Conservation (phyloP, 2,113 vertebrate species). For the Cyanoderma ruficeps region DNA sequence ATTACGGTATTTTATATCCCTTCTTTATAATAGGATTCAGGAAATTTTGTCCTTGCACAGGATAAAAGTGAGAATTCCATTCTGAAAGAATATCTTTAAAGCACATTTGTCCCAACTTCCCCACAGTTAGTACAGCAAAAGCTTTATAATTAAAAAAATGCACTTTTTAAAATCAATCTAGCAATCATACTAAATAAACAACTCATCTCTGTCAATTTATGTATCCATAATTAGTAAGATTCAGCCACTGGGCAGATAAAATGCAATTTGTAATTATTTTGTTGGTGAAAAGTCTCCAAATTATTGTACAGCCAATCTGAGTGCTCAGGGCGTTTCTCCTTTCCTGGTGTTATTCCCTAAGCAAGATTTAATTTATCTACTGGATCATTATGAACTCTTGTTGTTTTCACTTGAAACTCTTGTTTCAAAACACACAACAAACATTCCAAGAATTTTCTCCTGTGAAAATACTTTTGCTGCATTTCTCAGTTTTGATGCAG, state of each 20-base stretch:
- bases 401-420: neutral
- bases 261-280: conserved; percentile 1
- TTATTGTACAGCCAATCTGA: neutral
- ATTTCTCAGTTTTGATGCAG: neutral
- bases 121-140: neutral
- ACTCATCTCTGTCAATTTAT: neutral
- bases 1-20: neutral
- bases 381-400: neutral
- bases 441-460: neutral
- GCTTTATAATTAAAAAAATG: neutral
- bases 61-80: neutral
- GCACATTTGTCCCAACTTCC: neutral
- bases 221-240: neutral
- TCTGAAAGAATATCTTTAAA: neutral
- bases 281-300: neutral
- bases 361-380: neutral
- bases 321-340: neutral
- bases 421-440: neutral
- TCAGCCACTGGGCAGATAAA: neutral
- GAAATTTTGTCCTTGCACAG: neutral
- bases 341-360: neutral
- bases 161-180: neutral
- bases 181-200: neutral
- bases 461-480: neutral
- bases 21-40: neutral